These are phyloP conservation scores for Calliphora vomitoria DNA, from an alignment of 2,888 invertebrate species.

Conservation along the genomic window DNA sequence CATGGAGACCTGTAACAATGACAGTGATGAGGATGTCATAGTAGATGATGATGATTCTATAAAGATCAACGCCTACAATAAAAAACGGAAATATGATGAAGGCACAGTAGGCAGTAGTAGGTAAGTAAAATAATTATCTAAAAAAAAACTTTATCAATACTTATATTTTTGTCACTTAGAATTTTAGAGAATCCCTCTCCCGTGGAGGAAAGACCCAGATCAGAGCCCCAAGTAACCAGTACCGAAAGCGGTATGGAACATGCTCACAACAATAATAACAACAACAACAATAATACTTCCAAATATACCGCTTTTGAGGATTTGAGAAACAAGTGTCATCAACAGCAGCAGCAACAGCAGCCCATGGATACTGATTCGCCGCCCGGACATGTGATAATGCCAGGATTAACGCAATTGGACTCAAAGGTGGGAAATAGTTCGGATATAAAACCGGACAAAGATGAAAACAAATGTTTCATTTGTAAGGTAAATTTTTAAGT, in stretches of 20 bases:
- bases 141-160: neutral
- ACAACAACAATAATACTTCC: slow-evolving; percentile 83
- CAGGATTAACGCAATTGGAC: slow-evolving; percentile 83
- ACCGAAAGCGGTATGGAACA: slow-evolving; percentile 82
- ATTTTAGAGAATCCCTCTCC: slow-evolving; percentile 81
- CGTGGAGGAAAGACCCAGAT: slow-evolving; percentile 82
- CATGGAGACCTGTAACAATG: slow-evolving; percentile 83
- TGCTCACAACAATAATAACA: slow-evolving; percentile 79
- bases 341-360: slow-evolving; percentile 83
- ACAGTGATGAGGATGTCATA: slow-evolving; percentile 84
- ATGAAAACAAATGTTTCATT: slow-evolving; percentile 89
- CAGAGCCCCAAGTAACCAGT: slow-evolving; percentile 84
- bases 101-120: slow-evolving; percentile 80
- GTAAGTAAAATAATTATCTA: slow-evolving; percentile 71
- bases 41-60: slow-evolving; percentile 84
- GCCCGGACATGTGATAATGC: slow-evolving; percentile 72
- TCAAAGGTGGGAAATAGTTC: slow-evolving; percentile 84
- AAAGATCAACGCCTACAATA: slow-evolving; percentile 78
- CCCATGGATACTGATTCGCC: slow-evolving; percentile 70
- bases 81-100: slow-evolving; percentile 82
- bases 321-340: slow-evolving; percentile 84
- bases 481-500: slow-evolving; percentile 88
- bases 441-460: slow-evolving; percentile 85
- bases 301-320: slow-evolving; percentile 85
- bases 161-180: slow-evolving; percentile 66